Percentiles rank a stretch among this genome's conserved stretches.
These are phyloP conservation scores for Lanius ludovicianus DNA, from an alignment of 2,113 vertebrate species.

Conservation along the genomic window DNA sequence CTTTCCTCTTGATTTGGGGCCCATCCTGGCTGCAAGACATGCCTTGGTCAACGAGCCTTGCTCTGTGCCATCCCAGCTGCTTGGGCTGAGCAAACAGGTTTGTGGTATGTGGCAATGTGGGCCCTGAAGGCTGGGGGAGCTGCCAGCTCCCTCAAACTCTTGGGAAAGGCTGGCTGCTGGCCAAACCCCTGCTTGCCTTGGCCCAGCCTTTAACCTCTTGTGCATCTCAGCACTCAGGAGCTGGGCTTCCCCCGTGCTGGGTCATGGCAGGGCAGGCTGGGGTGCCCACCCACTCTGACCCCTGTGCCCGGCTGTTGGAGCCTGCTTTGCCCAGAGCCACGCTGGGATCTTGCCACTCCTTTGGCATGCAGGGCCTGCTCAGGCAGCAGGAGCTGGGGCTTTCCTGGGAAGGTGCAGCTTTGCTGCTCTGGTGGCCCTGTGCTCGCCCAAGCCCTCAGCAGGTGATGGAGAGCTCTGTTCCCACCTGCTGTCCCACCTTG, in stretches of 20 bases:
- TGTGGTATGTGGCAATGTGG: background rate
- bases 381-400: background rate
- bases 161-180: background rate
- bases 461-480: background rate
- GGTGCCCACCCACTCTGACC: fast-evolving
- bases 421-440: background rate
- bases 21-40: background rate
- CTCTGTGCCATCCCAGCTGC: background rate
- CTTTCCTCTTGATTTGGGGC: background rate
- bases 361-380: background rate
- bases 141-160: slow-evolving; percentile 4
- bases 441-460: fast-evolving
- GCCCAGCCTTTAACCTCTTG: background rate
- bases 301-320: background rate
- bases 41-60: background rate
- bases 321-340: background rate
- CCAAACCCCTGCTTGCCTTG: background rate
- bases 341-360: background rate
- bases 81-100: background rate
- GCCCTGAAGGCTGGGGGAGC: background rate
- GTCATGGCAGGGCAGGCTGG: fast-evolving
- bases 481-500: fast-evolving
- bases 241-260: background rate
- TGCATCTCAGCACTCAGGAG: background rate
- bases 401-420: background rate